phyloP scores from a whole-genome alignment of 2,888 invertebrate genomes.

The Pterostichus madidus region DNA sequence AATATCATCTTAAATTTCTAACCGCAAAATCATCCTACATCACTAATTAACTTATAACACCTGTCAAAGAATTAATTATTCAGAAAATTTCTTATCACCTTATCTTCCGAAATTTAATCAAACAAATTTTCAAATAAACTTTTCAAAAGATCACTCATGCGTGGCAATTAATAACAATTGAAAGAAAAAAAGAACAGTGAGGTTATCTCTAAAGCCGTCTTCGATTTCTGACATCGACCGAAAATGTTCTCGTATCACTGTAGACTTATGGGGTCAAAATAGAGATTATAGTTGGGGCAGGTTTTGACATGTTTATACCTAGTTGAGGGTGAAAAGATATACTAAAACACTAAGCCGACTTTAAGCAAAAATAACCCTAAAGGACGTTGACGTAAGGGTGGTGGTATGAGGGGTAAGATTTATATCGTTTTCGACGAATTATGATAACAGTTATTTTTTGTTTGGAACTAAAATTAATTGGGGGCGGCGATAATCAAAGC shows the following conservation, averaged over 20 bases:
- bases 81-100: slow-evolving; percentile 45
- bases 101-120: slow-evolving; percentile 39
- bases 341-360: not conserved
- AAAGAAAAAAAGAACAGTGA: slow-evolving; percentile 27
- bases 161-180: slow-evolving; percentile 57
- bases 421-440: slow-evolving; percentile 56
- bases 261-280: slow-evolving; percentile 60
- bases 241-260: slow-evolving; percentile 5
- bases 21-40: slow-evolving; percentile 35
- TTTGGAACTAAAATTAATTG: slow-evolving; percentile 50
- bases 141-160: slow-evolving; percentile 47
- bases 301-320: slow-evolving; percentile 63
- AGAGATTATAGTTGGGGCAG: slow-evolving; percentile 63
- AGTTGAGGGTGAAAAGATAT: slow-evolving; percentile 33
- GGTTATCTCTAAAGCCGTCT: slow-evolving; percentile 41
- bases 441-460: slow-evolving; percentile 55
- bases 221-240: not conserved
- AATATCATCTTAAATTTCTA: slow-evolving; percentile 8
- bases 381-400: not conserved
- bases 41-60: slow-evolving; percentile 51
- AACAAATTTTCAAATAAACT: slow-evolving; percentile 47
- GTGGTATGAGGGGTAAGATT: not conserved
- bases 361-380: slow-evolving; percentile 12
- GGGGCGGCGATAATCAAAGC: slow-evolving; percentile 54
- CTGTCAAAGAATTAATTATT: slow-evolving; percentile 48